Evolutionary conservation across 1,140 invertebrate species (phyloP).

Genomic region (Ostrea denselamellosa): DNA sequence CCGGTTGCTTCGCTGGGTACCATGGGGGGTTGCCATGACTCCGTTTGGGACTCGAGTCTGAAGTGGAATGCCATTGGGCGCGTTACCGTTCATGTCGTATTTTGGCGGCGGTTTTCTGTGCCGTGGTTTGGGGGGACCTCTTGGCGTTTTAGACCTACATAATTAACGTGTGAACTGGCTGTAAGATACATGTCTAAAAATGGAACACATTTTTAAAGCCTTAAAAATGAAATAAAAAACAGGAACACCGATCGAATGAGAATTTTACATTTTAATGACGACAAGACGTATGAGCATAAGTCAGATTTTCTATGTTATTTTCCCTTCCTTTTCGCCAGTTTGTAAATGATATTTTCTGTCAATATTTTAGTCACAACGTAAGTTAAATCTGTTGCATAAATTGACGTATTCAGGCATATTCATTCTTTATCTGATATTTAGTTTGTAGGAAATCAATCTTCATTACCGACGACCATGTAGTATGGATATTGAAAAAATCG

Average conservation of each 20-base stretch:
- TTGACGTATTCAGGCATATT: neutral
- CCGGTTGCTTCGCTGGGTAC: neutral
- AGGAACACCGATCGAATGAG: neutral
- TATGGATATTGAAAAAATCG: neutral
- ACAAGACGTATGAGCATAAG: neutral
- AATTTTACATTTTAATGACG: neutral
- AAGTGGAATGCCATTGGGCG: conserved; percentile 36
- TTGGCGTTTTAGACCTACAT: neutral
- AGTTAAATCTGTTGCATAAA: neutral
- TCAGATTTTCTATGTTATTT: neutral
- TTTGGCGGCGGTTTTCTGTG: neutral
- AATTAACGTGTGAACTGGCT: neutral
- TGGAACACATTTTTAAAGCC: neutral
- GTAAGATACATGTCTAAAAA: neutral
- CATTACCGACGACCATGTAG: neutral
- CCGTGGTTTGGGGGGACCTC: neutral
- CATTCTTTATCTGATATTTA: neutral
- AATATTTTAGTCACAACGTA: neutral
- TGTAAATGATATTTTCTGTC: neutral
- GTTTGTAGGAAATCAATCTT: conserved; percentile 33
- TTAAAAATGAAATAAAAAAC: neutral
- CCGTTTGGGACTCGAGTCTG: conserved; percentile 13
- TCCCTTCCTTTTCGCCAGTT: neutral
- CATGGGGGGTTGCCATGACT: neutral
- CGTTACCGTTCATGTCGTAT: conserved; percentile 41